Base-by-base conservation (phyloP, 2,113 vertebrate species). In the Copsychus sechellarum region DNA sequence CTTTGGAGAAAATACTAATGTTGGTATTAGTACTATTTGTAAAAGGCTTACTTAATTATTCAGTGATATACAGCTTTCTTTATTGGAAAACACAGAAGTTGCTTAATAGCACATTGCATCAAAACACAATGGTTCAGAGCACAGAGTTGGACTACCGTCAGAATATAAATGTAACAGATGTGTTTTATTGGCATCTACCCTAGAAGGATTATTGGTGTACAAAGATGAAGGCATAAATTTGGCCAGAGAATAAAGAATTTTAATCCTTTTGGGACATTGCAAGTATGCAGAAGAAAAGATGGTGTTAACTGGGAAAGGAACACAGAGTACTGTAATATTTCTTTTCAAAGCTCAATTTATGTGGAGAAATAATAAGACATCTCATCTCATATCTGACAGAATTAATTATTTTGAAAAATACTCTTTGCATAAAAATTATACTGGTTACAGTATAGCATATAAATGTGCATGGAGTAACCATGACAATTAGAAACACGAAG, bases 341-440 rank as follows among this genome's bases (percentile, higher is more conserved):
- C 26, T 22, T 88, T 78, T 88, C 69, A 94, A 71, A 78, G 9
- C 19, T 81, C 34, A 67, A 20, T 86, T 86, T 91, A 29, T 58
- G 8, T 78, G 40, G 17, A 66, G 9, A 60, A 36, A 78, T 67
- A 92, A 71, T 67, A 91, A 74, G 77, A 84, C 33, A 91, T 74
- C 42, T 95, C 26, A 61, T 72, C 9, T 62, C 22, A 50, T 81
- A 91, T 88, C 60, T 89, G 93, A 81, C 45, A 89, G 65, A 91
- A 78, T 66, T 48, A 86, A 86, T 92, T 91, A 71, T 70, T 95
- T 90, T 93, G 23, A 90, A 90, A 93, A 83, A 88, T 45, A 12
- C 2, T 64, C 88, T 25, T 9, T 38, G 36, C 9, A 69, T 80
- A 58, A 73, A 92, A 90, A 47, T 62, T 12, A 14, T 77, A 1